phyloP scores from a whole-genome alignment of 2,113 vertebrate species.

The Coptodon bakossiorum region DNA sequence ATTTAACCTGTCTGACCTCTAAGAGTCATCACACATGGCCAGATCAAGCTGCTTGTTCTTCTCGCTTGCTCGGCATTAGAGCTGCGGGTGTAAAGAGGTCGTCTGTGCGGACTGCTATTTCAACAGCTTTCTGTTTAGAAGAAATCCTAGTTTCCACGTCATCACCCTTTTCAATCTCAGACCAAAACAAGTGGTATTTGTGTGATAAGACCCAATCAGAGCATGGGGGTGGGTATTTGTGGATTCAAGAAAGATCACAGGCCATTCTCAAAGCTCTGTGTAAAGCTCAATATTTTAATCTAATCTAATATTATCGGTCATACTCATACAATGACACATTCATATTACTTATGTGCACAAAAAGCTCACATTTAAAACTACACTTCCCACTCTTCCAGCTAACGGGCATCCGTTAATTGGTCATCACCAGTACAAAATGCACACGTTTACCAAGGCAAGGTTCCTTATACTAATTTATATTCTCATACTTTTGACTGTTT shows the following conservation, averaged over 20 bases:
- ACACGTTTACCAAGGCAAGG: background rate
- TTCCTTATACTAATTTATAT: slow-evolving; percentile 16
- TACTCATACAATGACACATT: background rate
- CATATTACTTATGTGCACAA: background rate
- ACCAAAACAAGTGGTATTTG: slow-evolving; percentile 29
- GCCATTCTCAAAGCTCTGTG: background rate
- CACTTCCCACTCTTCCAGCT: slow-evolving; percentile 20
- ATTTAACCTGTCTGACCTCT: slow-evolving; percentile 77
- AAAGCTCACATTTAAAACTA: background rate
- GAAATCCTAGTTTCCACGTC: slow-evolving; percentile 40
- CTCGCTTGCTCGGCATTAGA: slow-evolving; percentile 56
- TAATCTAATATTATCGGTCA: background rate
- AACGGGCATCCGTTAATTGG: background rate
- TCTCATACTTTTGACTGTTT: slow-evolving; percentile 23
- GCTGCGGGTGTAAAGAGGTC: slow-evolving; percentile 45
- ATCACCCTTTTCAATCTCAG: slow-evolving; percentile 29
- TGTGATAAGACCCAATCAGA: slow-evolving; percentile 9
- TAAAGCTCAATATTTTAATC: background rate
- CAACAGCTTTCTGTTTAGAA: slow-evolving; percentile 38
- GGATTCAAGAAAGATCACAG: background rate
- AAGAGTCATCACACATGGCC: slow-evolving; percentile 70
- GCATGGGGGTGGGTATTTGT: background rate
- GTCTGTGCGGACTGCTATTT: slow-evolving; percentile 38
- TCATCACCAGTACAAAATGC: slow-evolving; percentile 36
- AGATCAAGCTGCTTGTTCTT: slow-evolving; percentile 61